These are phyloP conservation scores for Nyctibius grandis DNA, from an alignment of 2,797 vertebrate species.

Conservation along the genomic window DNA sequence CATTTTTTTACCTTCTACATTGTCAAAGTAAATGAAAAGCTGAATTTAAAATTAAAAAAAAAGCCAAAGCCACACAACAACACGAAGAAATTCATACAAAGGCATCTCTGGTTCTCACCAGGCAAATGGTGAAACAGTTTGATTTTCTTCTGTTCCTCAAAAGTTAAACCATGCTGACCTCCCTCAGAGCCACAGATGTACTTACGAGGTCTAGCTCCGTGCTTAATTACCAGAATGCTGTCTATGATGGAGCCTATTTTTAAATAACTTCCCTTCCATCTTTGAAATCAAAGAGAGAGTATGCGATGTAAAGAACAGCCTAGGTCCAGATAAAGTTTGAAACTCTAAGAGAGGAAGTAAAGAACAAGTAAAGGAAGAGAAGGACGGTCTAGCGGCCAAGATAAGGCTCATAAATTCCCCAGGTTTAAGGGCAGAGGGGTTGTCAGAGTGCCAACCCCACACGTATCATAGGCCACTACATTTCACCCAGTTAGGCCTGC, in stretches of 20 bases:
- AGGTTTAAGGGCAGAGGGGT: not conserved
- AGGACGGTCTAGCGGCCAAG: not conserved
- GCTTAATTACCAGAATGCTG: not conserved
- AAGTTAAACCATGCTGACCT: slow-evolving; percentile 29
- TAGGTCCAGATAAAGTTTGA: slow-evolving; percentile 42
- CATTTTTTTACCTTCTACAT: not conserved
- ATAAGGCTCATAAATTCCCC: slow-evolving; percentile 8
- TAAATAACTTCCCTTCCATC: slow-evolving; percentile 56
- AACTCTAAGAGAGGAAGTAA: slow-evolving; percentile 25
- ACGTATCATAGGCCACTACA: not conserved
- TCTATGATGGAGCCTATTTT: slow-evolving; percentile 25
- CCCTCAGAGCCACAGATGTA: slow-evolving; percentile 52
- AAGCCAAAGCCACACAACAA: not conserved
- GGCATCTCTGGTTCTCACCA: not conserved
- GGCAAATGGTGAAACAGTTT: not conserved
- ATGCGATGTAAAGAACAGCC: slow-evolving; percentile 12
- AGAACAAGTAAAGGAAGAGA: slow-evolving; percentile 11
- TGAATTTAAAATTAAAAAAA: too few species aligned
- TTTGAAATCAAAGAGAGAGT: slow-evolving; percentile 55
- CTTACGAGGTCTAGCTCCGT: not conserved
- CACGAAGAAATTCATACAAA: not conserved
- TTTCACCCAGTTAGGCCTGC: not conserved
- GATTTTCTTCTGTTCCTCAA: slow-evolving; percentile 5
- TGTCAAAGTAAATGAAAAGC: not conserved
- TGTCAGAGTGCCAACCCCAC: not conserved